Evolutionary conservation across 2,888 invertebrate species (phyloP), one percentile per base, ranked within the genome.

Genomic region (Tipula lateralis): DNA sequence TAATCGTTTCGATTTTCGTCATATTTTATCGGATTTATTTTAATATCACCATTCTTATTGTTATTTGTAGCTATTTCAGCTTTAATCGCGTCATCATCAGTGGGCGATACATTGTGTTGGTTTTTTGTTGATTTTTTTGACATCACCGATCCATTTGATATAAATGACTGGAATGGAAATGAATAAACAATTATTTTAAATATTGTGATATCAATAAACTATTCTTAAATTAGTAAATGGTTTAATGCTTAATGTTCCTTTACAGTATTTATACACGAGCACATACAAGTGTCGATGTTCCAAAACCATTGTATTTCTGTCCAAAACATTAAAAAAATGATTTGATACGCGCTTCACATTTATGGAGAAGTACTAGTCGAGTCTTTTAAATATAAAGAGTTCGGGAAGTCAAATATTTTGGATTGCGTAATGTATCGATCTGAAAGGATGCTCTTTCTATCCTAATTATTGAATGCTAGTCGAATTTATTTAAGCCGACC

Each of bases 61-160:
- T n/a, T 24, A 66, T 66, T 24, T 13, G 9, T 9, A 9, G 66
- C 12, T 66, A 24, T 66, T 66, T 66, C 24, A 66, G 24, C 66
- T 66, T 66, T 66, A 24, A 66, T 24, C 66, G 66, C 66, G 9
- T 19, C 66, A 24, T 66, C 66, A 24, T 66, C 66, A 24, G 24
- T 4, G 66, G 66, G 9, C 66, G 66, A 66, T 66, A 24, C 66
- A 66, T 24, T 66, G 6, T 66, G 19, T 9, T 19, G 66, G 9
- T 66, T 1, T 66, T 66, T 16, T 30, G 30, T n/a, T 30, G n/a
- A 30, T 82, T 30, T 30, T 29, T 82, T 82, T 82, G 82, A 82
- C 82, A 82, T 82, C 32, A 32, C 82, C 82, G 82, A 30, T 82
- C 82, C 82, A 82, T 82, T 82, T 29, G 32, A 12, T n/a, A 29